These are phyloP conservation scores for Leucoma salicis DNA, from an alignment of 2,888 invertebrate species.

Conservation along the genomic window DNA sequence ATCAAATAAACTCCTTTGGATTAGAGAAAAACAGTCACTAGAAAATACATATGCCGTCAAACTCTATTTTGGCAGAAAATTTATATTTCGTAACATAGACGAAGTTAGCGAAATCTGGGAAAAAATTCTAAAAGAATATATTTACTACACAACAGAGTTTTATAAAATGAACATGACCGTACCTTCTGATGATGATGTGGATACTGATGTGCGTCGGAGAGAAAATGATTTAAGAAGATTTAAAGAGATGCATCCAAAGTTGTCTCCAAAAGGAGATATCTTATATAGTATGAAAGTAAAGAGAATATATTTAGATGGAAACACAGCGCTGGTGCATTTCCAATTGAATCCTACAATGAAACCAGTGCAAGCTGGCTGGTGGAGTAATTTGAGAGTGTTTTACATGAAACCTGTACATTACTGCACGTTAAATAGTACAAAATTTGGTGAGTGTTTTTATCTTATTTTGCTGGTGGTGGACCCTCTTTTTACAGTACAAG, in stretches of 20 bases:
- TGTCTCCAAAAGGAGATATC: conserved; percentile 40
- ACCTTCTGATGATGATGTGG: conserved; percentile 20
- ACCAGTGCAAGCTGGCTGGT: conserved; percentile 48
- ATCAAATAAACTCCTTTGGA: conserved; percentile 58
- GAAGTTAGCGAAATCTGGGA: conserved; percentile 42
- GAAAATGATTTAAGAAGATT: conserved; percentile 42
- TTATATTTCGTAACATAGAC: conserved; percentile 29
- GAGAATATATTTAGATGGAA: conserved; percentile 54
- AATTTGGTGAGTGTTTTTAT: conserved; percentile 8
- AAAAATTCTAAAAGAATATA: conserved; percentile 55
- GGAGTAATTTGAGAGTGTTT: conserved; percentile 49
- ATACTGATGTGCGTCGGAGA: too few relatives aligned
- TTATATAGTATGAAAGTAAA: conserved; percentile 48
- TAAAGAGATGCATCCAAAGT: conserved; percentile 30
- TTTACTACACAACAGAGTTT: conserved; percentile 57
- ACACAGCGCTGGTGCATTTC: conserved; percentile 54
- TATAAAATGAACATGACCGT: conserved; percentile 36
- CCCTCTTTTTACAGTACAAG: too few relatives aligned
- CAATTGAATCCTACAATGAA: conserved; percentile 48
- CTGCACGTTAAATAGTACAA: conserved; percentile 44
- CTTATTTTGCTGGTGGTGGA: background rate
- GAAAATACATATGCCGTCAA: conserved; percentile 56
- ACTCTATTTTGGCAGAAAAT: conserved; percentile 39
- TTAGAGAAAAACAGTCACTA: conserved; percentile 50
- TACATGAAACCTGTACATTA: conserved; percentile 57